Conservation (phyloP, 2,888 invertebrate species). For the Bugula neritina region DNA sequence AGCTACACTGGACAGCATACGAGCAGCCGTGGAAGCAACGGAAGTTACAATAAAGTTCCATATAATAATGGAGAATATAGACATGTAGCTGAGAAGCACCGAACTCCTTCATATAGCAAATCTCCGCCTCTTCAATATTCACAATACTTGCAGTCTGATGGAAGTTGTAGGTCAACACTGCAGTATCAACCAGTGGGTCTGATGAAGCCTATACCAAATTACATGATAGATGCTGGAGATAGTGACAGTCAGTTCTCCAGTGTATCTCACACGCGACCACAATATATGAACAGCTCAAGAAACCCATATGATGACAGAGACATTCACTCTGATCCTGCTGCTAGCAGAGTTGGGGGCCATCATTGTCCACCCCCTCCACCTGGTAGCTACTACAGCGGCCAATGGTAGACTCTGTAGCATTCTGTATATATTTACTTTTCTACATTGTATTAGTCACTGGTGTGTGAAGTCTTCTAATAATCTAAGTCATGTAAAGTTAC, state of each 20-base stretch:
- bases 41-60: not conserved
- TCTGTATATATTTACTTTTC: not conserved
- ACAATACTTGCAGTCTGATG: slow-evolving; percentile 18
- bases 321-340: slow-evolving; percentile 14
- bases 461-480: no score
- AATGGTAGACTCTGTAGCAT: slow-evolving; percentile 14
- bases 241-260: slow-evolving; percentile 27
- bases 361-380: slow-evolving; percentile 20
- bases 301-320: slow-evolving; percentile 24
- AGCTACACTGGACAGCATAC: slow-evolving; percentile 5
- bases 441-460: no score
- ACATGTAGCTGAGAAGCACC: not conserved
- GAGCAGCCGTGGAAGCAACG: not conserved
- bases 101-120: not conserved
- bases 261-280: slow-evolving; percentile 13
- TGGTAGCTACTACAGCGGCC: slow-evolving; percentile 22
- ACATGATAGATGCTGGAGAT: slow-evolving; percentile 1
- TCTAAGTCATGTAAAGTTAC: no score
- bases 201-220: not conserved
- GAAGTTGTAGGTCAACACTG: slow-evolving; percentile 18
- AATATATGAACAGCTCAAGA: slow-evolving; percentile 24
- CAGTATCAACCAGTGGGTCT: not conserved
- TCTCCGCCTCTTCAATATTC: not conserved
- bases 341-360: slow-evolving; percentile 23
- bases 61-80: not conserved